Conservation (phyloP, 1,140 invertebrate species). For the Plodia interpunctella region DNA sequence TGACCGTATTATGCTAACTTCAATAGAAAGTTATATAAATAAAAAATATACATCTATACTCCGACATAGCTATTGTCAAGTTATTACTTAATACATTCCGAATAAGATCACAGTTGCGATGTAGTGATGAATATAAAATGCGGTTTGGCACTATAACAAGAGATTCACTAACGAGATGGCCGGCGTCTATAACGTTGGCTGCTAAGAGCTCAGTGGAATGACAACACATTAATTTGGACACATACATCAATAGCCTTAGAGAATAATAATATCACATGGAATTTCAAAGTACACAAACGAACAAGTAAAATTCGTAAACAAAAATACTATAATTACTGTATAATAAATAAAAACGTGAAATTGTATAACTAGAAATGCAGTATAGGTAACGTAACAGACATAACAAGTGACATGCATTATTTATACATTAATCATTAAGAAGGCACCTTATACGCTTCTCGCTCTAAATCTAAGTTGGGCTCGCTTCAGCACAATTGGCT, state of each 20-base stretch:
- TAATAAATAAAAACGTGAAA: slow-evolving; percentile 69
- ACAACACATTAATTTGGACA: slow-evolving; percentile 47
- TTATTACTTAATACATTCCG: slow-evolving; percentile 41
- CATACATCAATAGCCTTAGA: slow-evolving; percentile 53
- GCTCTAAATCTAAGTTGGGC: slow-evolving; percentile 18
- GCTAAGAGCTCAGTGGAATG: slow-evolving; percentile 37
- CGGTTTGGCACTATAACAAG: slow-evolving; percentile 66
- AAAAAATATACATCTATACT: slow-evolving; percentile 63
- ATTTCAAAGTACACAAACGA: slow-evolving; percentile 64
- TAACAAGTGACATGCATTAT: slow-evolving; percentile 62
- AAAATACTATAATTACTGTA: slow-evolving; percentile 67
- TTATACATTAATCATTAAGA: slow-evolving; percentile 26
- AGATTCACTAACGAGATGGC: slow-evolving; percentile 41
- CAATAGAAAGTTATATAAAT: slow-evolving; percentile 69
- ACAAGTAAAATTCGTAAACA: slow-evolving; percentile 66
- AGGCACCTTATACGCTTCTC: slow-evolving; percentile 55
- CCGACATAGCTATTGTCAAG: slow-evolving; percentile 47
- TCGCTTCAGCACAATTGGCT: slow-evolving; percentile 12
- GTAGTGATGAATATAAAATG: slow-evolving; percentile 48
- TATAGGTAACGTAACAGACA: slow-evolving; percentile 57
- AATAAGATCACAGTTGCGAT: slow-evolving; percentile 58
- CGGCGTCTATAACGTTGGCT: slow-evolving; percentile 16
- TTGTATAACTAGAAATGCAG: slow-evolving; percentile 74
- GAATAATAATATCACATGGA: slow-evolving; percentile 72
- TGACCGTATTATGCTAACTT: slow-evolving; percentile 57